These are phyloP conservation scores for Cheilosia pagana DNA, from an alignment of 2,888 invertebrate species.

Conservation along the genomic window DNA sequence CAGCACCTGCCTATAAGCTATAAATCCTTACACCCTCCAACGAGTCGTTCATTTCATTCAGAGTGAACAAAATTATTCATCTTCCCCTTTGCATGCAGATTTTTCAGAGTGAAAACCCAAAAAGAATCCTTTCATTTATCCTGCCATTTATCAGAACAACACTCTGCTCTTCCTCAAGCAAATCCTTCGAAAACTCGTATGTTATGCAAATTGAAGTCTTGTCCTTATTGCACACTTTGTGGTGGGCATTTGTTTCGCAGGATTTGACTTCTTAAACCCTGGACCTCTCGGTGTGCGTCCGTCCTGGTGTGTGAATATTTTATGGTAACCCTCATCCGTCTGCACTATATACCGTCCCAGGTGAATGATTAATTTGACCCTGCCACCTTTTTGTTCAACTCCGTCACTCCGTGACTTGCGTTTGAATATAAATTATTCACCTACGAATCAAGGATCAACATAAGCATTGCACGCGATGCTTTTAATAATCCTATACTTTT, in stretches of 20 bases:
- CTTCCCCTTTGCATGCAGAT: not conserved
- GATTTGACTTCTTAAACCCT: not conserved
- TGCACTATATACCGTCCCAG: not conserved
- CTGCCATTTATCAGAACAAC: not conserved
- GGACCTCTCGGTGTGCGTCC: not conserved
- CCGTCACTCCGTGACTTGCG: not conserved
- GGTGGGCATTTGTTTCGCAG: conserved; percentile 6
- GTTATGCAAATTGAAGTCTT: conserved; percentile 34
- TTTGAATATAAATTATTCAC: conserved; percentile 25
- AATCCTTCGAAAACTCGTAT: not conserved
- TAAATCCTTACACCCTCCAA: too few species aligned
- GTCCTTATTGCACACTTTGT: conserved; percentile 11
- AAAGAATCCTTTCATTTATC: not conserved
- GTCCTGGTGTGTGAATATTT: conserved; percentile 18
- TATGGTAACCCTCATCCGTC: conserved; percentile 3
- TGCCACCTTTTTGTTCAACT: conserved; percentile 2
- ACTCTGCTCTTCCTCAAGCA: not conserved
- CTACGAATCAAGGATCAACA: conserved; percentile 16
- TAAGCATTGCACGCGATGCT: not conserved
- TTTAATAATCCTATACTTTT: conserved; percentile 12
- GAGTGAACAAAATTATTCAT: too few species aligned
- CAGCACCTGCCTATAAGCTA: too few species aligned
- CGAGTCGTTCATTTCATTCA: too few species aligned
- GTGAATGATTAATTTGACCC: conserved; percentile 25
- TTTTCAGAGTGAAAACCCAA: not conserved